Evolutionary conservation across 2,888 invertebrate species (phyloP), one percentile per base, ranked within the genome.

Genomic region (Empis stercorea): DNA sequence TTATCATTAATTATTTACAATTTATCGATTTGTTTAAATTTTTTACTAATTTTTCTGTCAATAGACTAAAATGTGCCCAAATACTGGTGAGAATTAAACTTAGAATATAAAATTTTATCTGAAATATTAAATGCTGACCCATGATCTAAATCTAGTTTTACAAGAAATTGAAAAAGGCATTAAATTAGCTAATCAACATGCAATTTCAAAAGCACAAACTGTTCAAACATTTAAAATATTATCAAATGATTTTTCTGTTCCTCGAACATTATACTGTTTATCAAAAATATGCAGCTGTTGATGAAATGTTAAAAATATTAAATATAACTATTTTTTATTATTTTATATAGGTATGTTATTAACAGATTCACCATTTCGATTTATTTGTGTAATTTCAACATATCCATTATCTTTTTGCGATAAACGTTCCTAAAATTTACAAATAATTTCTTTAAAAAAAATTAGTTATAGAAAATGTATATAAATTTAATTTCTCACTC

Each of bases 191-290:
- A 91, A 91, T 66, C 71, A 71, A 45, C 73, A 78, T 47, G 81
- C 87, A 9, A 79, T 81, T 46, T 89, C 88, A 2, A 82, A 84
- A 63, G 89, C 89, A 37, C 84, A 87, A 60, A 81, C 75, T 62
- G 75, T 92, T 48, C 87, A 88, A 68, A 91, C 89, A 62, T 85
- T 87, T 70, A 70, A 76, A 9, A 75, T 91, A 48, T 70, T 91
- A 45, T 85, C 87, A 0, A 71, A 70, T 14, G 89, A 91, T 66
- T 88, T 91, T 67, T 86, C 87, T 10, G 70, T 87, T 48, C 73
- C 77, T 39, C 92, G 92, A 51, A 93, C 93, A 46, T 72, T 93
- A 80, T 57, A 75, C 85, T 42, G 83, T 91, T 4, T 70, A 75
- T 55, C 76, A 84, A 54, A 86, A 84, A 72, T 91, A 91, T 68